These are phyloP conservation scores for Drosophila setosimentum DNA, from an alignment of 2,888 invertebrate genomes.

Conservation along the genomic window DNA sequence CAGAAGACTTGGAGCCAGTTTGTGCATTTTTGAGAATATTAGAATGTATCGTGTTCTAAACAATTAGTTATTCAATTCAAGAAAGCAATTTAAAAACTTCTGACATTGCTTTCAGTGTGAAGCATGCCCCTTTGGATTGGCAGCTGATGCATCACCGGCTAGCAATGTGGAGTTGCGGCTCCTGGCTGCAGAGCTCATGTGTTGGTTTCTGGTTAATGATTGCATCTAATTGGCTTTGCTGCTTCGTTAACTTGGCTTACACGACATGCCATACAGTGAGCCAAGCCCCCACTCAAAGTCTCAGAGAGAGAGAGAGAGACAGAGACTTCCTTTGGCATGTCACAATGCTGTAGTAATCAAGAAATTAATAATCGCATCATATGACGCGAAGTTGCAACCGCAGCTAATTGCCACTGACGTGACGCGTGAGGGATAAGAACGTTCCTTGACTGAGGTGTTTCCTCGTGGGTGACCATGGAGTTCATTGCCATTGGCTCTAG, in stretches of 20 bases:
- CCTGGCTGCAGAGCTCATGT: slow-evolving; percentile 22
- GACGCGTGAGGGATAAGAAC: slow-evolving; percentile 74
- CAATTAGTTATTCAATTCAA: neutral
- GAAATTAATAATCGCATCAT: slow-evolving; percentile 77
- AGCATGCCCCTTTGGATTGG: neutral
- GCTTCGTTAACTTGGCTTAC: slow-evolving; percentile 76
- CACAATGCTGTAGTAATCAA: slow-evolving; percentile 63
- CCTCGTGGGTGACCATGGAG: slow-evolving; percentile 61
- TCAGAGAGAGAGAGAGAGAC: too few relatives aligned
- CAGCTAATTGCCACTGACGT: slow-evolving; percentile 73
- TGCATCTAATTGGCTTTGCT: slow-evolving; percentile 79
- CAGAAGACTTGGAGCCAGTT: neutral
- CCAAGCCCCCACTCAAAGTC: neutral
- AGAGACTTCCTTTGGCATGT: slow-evolving; percentile 51
- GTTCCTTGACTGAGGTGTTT: slow-evolving; percentile 31
- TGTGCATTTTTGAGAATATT: neutral
- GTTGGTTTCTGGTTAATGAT: slow-evolving; percentile 62
- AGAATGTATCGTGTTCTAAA: neutral
- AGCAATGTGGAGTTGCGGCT: slow-evolving; percentile 19
- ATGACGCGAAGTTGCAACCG: slow-evolving; percentile 47
- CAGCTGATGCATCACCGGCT: slow-evolving; percentile 52
- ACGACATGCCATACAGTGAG: slow-evolving; percentile 55
- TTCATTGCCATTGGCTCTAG: slow-evolving; percentile 62
- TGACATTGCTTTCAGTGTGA: neutral
- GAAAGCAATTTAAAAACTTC: neutral